These are phyloP conservation scores for Acleris literana DNA, from an alignment of 2,888 invertebrate genomes.

Conservation along the genomic window DNA sequence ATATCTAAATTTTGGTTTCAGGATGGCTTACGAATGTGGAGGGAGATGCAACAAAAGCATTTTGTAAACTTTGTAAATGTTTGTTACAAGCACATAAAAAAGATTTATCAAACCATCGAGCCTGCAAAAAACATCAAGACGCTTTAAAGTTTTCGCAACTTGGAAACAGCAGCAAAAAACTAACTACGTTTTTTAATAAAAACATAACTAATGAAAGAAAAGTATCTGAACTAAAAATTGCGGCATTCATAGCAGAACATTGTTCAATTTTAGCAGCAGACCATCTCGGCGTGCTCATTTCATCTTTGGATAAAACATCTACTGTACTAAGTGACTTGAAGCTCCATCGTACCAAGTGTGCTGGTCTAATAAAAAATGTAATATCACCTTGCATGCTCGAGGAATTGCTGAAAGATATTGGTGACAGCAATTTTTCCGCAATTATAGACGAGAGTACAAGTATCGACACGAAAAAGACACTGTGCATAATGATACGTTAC, in stretches of 20 bases:
- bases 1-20: too few relatives aligned
- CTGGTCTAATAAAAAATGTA: conserved; percentile 10
- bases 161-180: neutral
- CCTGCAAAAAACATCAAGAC: conserved; percentile 4
- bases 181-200: neutral
- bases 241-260: conserved; percentile 12
- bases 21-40: neutral
- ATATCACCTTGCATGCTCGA: conserved; percentile 12
- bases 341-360: conserved; percentile 12
- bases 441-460: too few relatives aligned
- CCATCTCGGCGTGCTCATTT: too few relatives aligned
- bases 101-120: neutral
- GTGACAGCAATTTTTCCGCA: neutral
- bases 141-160: too few relatives aligned
- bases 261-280: conserved; percentile 3
- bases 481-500: too few relatives aligned
- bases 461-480: too few relatives aligned
- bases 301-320: too few relatives aligned
- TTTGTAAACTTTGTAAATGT: conserved; percentile 4
- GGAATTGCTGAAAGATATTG: conserved; percentile 3
- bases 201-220: conserved; percentile 4
- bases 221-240: conserved; percentile 12
- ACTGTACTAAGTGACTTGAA: neutral
- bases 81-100: conserved; percentile 10
- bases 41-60: conserved; percentile 7